phyloP scores from a whole-genome alignment of 1,140 invertebrate species.

The Diabrotica virgifera region DNA sequence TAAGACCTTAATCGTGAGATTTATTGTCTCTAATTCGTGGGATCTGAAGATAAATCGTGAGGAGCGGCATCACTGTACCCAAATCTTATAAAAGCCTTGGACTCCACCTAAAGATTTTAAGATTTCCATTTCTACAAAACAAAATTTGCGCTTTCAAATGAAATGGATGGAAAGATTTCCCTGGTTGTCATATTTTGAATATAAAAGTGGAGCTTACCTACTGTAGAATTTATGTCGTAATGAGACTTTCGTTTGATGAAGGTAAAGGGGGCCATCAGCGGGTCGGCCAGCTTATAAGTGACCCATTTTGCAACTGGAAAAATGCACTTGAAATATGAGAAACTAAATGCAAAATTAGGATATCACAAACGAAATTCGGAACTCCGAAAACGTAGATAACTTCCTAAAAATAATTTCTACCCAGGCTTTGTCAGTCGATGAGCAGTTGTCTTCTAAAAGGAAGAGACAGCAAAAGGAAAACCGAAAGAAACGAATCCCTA shows the following conservation, averaged over 20 bases:
- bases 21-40: no score
- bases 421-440: conserved; percentile 4
- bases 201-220: no score
- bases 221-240: no score
- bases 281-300: conserved; percentile 19
- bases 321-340: conserved; percentile 20
- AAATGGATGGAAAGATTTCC: no score
- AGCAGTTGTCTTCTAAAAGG: conserved; percentile 17
- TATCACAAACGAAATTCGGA: no score
- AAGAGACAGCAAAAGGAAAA: conserved; percentile 17
- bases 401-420: conserved; percentile 8
- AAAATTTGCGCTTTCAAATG: conserved; percentile 16
- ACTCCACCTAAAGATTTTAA: neutral
- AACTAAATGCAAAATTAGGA: no score
- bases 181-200: no score
- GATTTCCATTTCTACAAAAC: neutral
- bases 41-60: no score
- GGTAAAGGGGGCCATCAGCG: conserved; percentile 15
- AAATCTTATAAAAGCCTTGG: neutral
- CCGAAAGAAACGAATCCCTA: neutral
- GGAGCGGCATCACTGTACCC: no score
- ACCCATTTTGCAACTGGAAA: conserved; percentile 18
- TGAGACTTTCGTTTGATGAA: neutral
- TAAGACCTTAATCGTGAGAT: no score
- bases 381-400: conserved; percentile 18